These are phyloP conservation scores for Aeoliscus strigatus DNA, from an alignment of 2,797 vertebrate genomes.

Conservation along the genomic window DNA sequence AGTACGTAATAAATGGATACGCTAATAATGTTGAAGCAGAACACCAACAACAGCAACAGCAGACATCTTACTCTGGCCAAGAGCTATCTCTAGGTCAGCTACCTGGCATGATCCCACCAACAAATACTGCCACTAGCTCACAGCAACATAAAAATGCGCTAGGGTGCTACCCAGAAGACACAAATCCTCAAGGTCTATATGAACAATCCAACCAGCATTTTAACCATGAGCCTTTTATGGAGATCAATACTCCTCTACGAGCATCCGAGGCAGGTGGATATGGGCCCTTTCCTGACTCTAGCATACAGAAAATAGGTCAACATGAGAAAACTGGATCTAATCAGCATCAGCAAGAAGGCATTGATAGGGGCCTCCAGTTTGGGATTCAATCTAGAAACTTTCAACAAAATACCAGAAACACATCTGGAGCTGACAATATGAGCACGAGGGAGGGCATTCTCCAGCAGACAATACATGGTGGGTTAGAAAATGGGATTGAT, in stretches of 20 bases:
- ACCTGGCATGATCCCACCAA: slow-evolving; percentile 68
- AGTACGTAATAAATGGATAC: slow-evolving; percentile 77
- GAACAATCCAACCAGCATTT: slow-evolving; percentile 75
- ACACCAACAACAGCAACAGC: slow-evolving; percentile 66
- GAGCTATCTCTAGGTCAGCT: slow-evolving; percentile 60
- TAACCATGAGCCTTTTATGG: slow-evolving; percentile 74
- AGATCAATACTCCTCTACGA: slow-evolving; percentile 60
- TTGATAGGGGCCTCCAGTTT: slow-evolving; percentile 69
- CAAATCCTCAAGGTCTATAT: slow-evolving; percentile 75
- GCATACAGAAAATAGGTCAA: slow-evolving; percentile 63
- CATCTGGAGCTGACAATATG: slow-evolving; percentile 47
- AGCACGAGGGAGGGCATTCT: slow-evolving; percentile 38
- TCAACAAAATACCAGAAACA: slow-evolving; percentile 65
- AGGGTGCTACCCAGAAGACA: slow-evolving; percentile 70
- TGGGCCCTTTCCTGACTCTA: slow-evolving; percentile 58
- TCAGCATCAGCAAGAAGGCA: slow-evolving; percentile 40
- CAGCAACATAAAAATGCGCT: slow-evolving; percentile 70
- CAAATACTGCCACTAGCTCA: slow-evolving; percentile 68
- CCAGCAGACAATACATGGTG: slow-evolving; percentile 38
- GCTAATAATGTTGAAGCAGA: slow-evolving; percentile 73
- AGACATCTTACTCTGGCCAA: slow-evolving; percentile 53
- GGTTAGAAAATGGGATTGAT: slow-evolving; percentile 58
- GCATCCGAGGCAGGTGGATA: slow-evolving; percentile 54
- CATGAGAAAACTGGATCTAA: slow-evolving; percentile 50
- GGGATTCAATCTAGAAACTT: slow-evolving; percentile 51